Evolutionary conservation across 1,140 invertebrate species (phyloP).

Genomic region (Bombus superbus): DNA sequence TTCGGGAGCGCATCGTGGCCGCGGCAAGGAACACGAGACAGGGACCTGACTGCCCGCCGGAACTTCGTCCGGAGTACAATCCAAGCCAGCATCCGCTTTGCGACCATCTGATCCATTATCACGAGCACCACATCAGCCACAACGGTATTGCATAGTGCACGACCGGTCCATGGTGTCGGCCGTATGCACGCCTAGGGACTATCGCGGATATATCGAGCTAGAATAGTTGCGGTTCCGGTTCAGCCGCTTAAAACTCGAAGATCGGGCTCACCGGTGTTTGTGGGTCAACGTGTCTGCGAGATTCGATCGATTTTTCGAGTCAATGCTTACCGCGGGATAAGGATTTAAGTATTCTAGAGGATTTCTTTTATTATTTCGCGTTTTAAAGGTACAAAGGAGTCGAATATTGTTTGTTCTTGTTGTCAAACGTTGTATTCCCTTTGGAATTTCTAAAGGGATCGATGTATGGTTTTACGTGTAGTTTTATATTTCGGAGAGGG

Average conservation of each 20-base stretch:
- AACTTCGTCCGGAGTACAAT: conserved; percentile 82
- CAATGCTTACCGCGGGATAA: not conserved
- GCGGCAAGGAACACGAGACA: conserved; percentile 85
- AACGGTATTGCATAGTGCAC: conserved; percentile 73
- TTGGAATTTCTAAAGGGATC: too few relatives aligned
- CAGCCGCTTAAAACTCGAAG: conserved; percentile 33
- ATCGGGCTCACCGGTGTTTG: not conserved
- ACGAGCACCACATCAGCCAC: conserved; percentile 80
- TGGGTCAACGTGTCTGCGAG: not conserved
- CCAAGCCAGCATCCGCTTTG: conserved; percentile 80
- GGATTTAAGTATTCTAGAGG: not conserved
- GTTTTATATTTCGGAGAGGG: too few relatives aligned
- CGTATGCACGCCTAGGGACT: conserved; percentile 33
- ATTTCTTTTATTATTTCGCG: not conserved
- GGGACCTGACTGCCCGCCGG: conserved; percentile 85
- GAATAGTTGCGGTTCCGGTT: conserved; percentile 41
- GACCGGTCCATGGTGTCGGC: conserved; percentile 26
- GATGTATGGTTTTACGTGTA: too few relatives aligned
- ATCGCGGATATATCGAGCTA: conserved; percentile 13
- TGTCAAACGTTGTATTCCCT: too few relatives aligned
- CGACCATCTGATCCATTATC: conserved; percentile 82
- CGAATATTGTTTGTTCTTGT: not conserved
- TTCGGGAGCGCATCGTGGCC: conserved; percentile 87
- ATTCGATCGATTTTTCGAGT: not conserved
- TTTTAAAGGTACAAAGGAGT: not conserved